These are phyloP conservation scores for Nesogale talazaci DNA, from an alignment of 2,113 vertebrate genomes.

Conservation along the genomic window DNA sequence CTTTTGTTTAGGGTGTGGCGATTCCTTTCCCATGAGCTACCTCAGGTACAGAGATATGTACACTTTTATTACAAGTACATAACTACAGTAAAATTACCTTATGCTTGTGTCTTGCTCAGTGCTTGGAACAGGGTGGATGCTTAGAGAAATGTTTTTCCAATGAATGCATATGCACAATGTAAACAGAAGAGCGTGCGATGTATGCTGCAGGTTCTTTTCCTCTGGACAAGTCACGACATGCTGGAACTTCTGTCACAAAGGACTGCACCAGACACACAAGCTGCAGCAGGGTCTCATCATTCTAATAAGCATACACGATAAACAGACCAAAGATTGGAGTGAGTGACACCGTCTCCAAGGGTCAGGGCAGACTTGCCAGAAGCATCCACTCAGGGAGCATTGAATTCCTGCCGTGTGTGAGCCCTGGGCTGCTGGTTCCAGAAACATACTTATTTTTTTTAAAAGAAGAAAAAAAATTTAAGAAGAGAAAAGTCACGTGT, in stretches of 20 bases:
- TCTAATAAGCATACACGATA: background rate
- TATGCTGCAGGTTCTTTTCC: background rate
- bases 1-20: too few species aligned
- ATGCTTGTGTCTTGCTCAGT: background rate
- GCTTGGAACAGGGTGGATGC: background rate
- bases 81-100: background rate
- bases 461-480: background rate
- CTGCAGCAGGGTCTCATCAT: background rate
- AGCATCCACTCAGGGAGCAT: background rate
- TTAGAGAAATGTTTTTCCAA: background rate
- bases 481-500: background rate
- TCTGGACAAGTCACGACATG: conserved; percentile 22
- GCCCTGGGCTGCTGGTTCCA: background rate
- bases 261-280: background rate
- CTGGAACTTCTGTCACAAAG: conserved; percentile 3
- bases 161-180: background rate
- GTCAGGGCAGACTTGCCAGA: background rate
- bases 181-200: background rate
- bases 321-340: background rate
- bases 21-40: too few species aligned
- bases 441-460: background rate
- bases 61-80: background rate
- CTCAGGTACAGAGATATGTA: background rate
- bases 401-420: background rate
- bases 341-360: background rate